Evolutionary conservation across 2,797 vertebrate species (phyloP).

Genomic region (Borostomias antarcticus): DNA sequence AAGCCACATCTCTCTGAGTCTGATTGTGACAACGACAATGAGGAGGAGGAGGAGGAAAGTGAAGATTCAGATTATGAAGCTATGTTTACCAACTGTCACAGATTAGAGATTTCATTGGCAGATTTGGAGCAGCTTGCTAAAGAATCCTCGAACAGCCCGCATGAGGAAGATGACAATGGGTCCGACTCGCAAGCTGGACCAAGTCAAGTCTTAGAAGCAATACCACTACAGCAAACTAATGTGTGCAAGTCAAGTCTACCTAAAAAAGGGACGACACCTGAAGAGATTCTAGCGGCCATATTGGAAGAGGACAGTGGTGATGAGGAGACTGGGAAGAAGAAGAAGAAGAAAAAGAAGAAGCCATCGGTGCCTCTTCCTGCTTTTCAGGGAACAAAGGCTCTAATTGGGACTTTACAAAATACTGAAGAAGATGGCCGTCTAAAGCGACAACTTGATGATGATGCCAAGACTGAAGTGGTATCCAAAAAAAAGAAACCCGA

Average conservation of each 20-base stretch:
- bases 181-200: conserved; percentile 23
- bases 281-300: conserved; percentile 85
- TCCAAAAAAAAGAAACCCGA: conserved; percentile 49
- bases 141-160: conserved; percentile 19
- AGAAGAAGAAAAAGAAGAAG: conserved; percentile 32
- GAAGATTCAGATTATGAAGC: conserved; percentile 83
- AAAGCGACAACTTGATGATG: conserved; percentile 32
- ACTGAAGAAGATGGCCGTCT: conserved; percentile 6
- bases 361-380: conserved; percentile 65
- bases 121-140: conserved; percentile 80
- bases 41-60: conserved; percentile 38
- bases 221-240: conserved; percentile 22
- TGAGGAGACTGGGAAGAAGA: conserved; percentile 49
- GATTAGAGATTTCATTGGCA: conserved; percentile 79
- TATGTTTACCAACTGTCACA: conserved; percentile 82
- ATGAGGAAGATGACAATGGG: conserved; percentile 13
- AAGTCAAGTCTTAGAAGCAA: conserved; percentile 14
- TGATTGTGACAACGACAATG: conserved; percentile 12
- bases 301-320: conserved; percentile 71
- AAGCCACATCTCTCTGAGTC: conserved; percentile 25
- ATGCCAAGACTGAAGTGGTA: conserved; percentile 11
- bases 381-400: conserved; percentile 80
- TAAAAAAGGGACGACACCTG: conserved; percentile 74
- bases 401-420: conserved; percentile 52
- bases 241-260: conserved; percentile 9